A percentile compares a stretch with the other conserved stretches of the same genome.
Evolutionary conservation across 2,888 invertebrate species (phyloP).

Genomic region (Achlya flavicornis): DNA sequence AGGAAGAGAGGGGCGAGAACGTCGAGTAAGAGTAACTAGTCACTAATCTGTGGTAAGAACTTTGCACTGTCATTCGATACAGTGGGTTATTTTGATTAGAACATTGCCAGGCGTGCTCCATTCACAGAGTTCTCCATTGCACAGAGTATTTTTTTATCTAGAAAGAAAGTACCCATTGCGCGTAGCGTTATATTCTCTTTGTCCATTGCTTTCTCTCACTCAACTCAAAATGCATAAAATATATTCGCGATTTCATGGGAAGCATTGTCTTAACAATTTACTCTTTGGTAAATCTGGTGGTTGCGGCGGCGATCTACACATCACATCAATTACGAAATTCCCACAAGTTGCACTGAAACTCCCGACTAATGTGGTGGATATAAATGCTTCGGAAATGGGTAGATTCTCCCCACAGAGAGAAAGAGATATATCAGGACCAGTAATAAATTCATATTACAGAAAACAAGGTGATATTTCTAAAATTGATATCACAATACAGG

Average conservation of each 20-base stretch:
- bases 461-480: constrained; percentile 50
- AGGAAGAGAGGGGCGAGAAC: too few species aligned
- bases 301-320: constrained; percentile 70
- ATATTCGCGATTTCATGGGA: constrained; percentile 27
- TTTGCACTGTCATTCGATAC: too few species aligned
- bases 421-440: constrained; percentile 86
- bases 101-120: too few species aligned
- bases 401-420: constrained; percentile 86
- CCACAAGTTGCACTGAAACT: constrained; percentile 83
- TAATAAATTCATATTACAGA: constrained; percentile 77
- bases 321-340: constrained; percentile 75
- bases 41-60: too few species aligned
- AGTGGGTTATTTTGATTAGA: too few species aligned
- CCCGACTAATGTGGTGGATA: constrained; percentile 85
- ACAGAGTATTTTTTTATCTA: too few species aligned
- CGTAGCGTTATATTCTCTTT: too few species aligned
- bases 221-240: constrained; percentile 31
- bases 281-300: constrained; percentile 47
- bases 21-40: too few species aligned
- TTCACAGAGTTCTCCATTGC: too few species aligned
- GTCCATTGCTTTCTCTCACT: too few species aligned
- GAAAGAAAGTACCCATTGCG: too few species aligned
- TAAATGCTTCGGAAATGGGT: constrained; percentile 86
- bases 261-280: constrained; percentile 12
- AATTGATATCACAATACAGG: constrained; percentile 65